phyloP scores from a whole-genome alignment of 2,797 vertebrate genomes.

The Melanotaenia trifasciata region DNA sequence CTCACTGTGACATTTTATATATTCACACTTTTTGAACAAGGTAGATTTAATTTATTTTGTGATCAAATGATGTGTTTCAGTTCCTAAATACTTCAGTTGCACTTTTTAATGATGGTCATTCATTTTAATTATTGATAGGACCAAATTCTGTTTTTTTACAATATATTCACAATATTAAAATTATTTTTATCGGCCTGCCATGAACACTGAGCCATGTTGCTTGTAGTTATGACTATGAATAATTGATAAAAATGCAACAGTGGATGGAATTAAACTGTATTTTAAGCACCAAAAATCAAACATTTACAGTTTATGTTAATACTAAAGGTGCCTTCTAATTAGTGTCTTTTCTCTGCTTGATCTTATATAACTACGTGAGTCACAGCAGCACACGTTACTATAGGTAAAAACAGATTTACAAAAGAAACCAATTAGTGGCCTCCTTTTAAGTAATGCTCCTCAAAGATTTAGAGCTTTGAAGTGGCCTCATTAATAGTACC shows the following conservation, averaged over 20 bases:
- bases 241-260: not conserved
- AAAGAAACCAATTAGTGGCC: conserved; percentile 56
- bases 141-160: not conserved
- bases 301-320: not conserved
- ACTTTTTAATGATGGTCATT: not conserved
- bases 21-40: not conserved
- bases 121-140: not conserved
- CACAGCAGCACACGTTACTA: conserved; percentile 8
- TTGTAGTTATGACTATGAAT: not conserved
- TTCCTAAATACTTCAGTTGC: not conserved
- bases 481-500: conserved; percentile 49
- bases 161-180: not conserved
- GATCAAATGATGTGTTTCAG: not conserved
- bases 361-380: conserved; percentile 26
- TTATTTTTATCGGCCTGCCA: not conserved
- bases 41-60: not conserved
- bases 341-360: conserved; percentile 2
- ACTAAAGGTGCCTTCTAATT: not conserved
- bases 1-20: conserved; percentile 8
- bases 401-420: conserved; percentile 24
- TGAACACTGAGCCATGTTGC: not conserved
- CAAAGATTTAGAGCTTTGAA: conserved; percentile 40
- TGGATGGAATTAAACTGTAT: not conserved
- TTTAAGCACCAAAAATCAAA: not conserved
- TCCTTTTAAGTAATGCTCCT: conserved; percentile 35